A percentile compares a stretch with the other conserved stretches of the same genome.
Conservation (phyloP, 2,888 invertebrate genomes). For the Amphipoea oculea region DNA sequence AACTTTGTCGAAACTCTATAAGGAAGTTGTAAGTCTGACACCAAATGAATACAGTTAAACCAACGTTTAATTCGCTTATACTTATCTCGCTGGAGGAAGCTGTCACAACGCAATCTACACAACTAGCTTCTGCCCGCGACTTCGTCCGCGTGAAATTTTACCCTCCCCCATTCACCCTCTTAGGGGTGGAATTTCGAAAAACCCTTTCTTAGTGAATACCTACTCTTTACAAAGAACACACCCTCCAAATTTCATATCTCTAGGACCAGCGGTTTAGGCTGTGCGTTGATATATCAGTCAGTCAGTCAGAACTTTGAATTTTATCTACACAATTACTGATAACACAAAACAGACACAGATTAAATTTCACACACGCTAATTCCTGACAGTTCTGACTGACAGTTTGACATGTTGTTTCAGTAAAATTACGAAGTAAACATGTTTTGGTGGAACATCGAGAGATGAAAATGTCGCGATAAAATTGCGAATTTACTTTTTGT, state of each 20-base stretch:
- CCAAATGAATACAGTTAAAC: not conserved
- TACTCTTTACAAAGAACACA: no score
- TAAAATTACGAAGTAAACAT: conserved; percentile 50
- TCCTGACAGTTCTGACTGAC: conserved; percentile 42
- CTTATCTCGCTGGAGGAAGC: conserved; percentile 8
- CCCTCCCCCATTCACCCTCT: no score
- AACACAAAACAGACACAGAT: conserved; percentile 34
- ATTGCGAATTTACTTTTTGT: conserved; percentile 24
- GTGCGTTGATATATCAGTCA: no score
- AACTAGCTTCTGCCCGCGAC: no score
- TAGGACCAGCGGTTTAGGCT: no score
- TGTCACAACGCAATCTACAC: conserved; percentile 15
- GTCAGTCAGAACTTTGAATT: no score
- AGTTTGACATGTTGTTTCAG: conserved; percentile 39
- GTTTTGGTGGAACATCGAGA: conserved; percentile 36
- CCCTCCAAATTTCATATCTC: no score
- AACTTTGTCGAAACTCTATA: not conserved
- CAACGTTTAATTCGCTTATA: conserved; percentile 1
- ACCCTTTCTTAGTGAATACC: no score
- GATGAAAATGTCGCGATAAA: conserved; percentile 28
- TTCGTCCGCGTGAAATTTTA: no score
- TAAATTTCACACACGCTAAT: conserved; percentile 53
- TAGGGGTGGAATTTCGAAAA: no score
- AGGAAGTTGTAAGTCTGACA: not conserved
- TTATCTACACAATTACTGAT: conserved; percentile 38